phyloP scores from a whole-genome alignment of 2,797 vertebrate genomes.

The Podarcis lilfordi region DNA sequence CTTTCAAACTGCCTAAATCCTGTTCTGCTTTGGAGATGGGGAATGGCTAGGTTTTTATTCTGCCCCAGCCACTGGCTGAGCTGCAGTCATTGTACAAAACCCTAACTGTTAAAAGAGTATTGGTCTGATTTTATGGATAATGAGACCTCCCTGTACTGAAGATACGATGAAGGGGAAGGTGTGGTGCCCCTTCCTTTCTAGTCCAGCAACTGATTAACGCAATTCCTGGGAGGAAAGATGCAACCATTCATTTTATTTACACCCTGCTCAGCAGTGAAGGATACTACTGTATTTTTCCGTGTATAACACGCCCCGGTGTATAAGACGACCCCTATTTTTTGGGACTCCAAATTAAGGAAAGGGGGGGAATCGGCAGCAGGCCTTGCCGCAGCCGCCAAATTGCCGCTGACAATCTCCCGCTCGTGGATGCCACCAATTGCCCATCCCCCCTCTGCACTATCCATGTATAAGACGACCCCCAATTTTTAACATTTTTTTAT shows the following conservation, averaged over 20 bases:
- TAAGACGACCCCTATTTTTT: too few relatives aligned
- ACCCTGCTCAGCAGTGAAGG: too few relatives aligned
- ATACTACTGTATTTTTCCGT: not conserved
- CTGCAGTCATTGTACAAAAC: not conserved
- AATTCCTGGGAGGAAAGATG: not conserved
- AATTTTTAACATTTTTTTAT: too few relatives aligned
- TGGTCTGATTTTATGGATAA: not conserved
- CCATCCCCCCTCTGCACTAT: too few relatives aligned
- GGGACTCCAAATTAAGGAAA: too few relatives aligned
- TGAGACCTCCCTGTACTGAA: not conserved
- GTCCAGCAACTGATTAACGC: not conserved
- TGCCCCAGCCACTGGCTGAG: not conserved
- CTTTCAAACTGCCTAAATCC: not conserved
- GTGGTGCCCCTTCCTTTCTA: too few relatives aligned
- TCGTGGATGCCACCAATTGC: accelerated
- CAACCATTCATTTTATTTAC: not conserved
- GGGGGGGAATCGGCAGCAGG: too few relatives aligned
- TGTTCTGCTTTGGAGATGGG: not conserved
- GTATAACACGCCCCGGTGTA: too few relatives aligned
- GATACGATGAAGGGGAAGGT: not conserved
- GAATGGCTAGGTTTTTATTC: not conserved
- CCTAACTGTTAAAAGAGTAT: not conserved
- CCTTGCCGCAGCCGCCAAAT: too few relatives aligned
- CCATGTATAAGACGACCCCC: too few relatives aligned
- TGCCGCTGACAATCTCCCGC: too few relatives aligned